Conservation (phyloP, 2,888 invertebrate genomes). For the Drosophila falleni region DNA sequence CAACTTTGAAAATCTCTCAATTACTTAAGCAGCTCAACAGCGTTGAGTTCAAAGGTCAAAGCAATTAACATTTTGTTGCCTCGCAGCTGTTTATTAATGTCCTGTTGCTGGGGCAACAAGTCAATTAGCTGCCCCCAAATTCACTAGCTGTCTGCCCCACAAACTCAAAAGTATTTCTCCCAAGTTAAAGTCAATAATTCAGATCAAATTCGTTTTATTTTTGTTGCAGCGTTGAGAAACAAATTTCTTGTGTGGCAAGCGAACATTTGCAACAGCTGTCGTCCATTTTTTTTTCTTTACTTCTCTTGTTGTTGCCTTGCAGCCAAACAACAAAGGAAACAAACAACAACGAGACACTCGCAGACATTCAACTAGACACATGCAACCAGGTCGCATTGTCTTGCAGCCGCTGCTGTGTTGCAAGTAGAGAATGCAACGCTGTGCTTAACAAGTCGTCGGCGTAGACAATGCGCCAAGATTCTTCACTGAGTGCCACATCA, state of each 20-base stretch:
- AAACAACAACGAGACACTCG: constrained; percentile 25
- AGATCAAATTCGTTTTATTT: constrained; percentile 27
- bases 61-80: constrained; percentile 53
- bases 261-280: constrained; percentile 47
- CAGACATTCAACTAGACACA: constrained; percentile 41
- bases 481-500: constrained; percentile 18
- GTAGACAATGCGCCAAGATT: constrained; percentile 54
- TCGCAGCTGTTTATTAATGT: constrained; percentile 49
- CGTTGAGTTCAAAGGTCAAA: constrained; percentile 50
- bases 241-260: constrained; percentile 19
- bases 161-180: constrained; percentile 1
- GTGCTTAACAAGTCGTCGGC: constrained; percentile 61
- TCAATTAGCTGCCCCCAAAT: constrained; percentile 43
- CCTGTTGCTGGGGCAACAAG: constrained; percentile 40
- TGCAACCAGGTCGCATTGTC: constrained; percentile 40
- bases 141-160: neutral
- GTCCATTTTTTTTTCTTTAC: neutral
- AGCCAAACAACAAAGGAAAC: constrained; percentile 40
- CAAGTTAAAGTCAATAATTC: constrained; percentile 53
- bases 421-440: constrained; percentile 51
- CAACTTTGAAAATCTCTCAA: constrained; percentile 9
- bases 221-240: neutral
- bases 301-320: constrained; percentile 6
- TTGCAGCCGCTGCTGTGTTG: constrained; percentile 33
- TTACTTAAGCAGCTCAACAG: constrained; percentile 31